A percentile compares a stretch with the other conserved stretches of the same genome.
phyloP scores from a whole-genome alignment of 1,140 invertebrate genomes.

The Elysia chlorotica region DNA sequence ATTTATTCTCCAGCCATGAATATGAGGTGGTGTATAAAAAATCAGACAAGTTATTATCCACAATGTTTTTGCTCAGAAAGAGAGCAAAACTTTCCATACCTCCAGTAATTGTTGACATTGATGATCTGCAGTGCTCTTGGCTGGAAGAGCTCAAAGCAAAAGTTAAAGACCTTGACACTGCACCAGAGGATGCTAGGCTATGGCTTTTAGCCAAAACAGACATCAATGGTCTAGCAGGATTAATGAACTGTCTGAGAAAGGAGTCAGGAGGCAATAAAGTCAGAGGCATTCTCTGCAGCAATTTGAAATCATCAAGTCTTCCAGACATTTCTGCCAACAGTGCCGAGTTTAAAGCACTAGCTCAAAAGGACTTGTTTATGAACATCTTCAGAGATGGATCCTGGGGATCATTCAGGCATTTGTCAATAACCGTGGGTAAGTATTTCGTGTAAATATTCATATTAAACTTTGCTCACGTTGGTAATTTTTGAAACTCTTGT shows the following conservation, averaged over 20 bases:
- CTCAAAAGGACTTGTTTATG: slow-evolving; percentile 78
- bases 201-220: slow-evolving; percentile 51
- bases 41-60: slow-evolving; percentile 50
- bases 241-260: slow-evolving; percentile 85
- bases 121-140: slow-evolving; percentile 69
- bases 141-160: slow-evolving; percentile 76
- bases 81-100: slow-evolving; percentile 1
- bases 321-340: slow-evolving; percentile 12
- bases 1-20: slow-evolving; percentile 60
- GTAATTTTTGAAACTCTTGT: too few relatives aligned
- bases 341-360: slow-evolving; percentile 68
- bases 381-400: slow-evolving; percentile 79
- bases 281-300: slow-evolving; percentile 18
- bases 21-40: slow-evolving; percentile 59
- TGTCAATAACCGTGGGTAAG: slow-evolving; percentile 64
- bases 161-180: slow-evolving; percentile 64
- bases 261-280: slow-evolving; percentile 81
- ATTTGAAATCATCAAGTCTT: slow-evolving; percentile 1
- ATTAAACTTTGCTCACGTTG: too few relatives aligned
- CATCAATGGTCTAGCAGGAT: slow-evolving; percentile 78
- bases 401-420: slow-evolving; percentile 86
- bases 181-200: slow-evolving; percentile 36
- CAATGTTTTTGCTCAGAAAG: slow-evolving; percentile 52
- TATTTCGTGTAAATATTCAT: too few relatives aligned
- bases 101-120: slow-evolving; percentile 41